These are phyloP conservation scores for Neolamprologus tretocephalus DNA, from an alignment of 2,113 vertebrate species.

Conservation along the genomic window DNA sequence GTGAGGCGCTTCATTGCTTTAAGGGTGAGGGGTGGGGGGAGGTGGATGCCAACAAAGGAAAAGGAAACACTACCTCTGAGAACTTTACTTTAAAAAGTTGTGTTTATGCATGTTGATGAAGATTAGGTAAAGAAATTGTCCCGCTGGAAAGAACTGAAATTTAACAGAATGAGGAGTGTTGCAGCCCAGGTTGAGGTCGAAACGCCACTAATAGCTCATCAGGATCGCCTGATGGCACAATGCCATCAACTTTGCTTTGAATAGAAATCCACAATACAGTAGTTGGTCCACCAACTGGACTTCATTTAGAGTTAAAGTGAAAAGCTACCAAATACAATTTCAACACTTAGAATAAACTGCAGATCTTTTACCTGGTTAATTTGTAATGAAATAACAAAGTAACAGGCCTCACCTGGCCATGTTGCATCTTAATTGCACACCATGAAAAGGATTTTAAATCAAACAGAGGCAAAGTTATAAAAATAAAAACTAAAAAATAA, in stretches of 20 bases:
- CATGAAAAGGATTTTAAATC: neutral
- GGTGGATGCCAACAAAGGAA: neutral
- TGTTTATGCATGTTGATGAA: neutral
- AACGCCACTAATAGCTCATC: neutral
- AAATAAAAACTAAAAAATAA: neutral
- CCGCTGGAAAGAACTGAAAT: neutral
- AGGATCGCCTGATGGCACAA: neutral
- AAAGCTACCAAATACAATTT: neutral
- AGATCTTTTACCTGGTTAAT: neutral
- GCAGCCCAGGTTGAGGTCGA: neutral
- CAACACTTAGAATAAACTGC: neutral
- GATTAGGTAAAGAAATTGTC: neutral
- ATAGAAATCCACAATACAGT: neutral
- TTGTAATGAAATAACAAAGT: too few species aligned
- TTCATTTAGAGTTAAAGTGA: neutral
- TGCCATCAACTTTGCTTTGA: neutral
- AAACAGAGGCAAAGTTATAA: neutral
- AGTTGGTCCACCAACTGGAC: neutral
- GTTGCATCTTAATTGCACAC: neutral
- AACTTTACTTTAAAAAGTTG: neutral
- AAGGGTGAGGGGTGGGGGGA: conserved; percentile 12
- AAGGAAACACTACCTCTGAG: neutral
- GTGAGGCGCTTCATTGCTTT: conserved; percentile 82
- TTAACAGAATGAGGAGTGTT: neutral
- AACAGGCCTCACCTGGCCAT: too few species aligned